Conservation (phyloP, 2,113 vertebrate species). For the Pogona vitticeps region DNA sequence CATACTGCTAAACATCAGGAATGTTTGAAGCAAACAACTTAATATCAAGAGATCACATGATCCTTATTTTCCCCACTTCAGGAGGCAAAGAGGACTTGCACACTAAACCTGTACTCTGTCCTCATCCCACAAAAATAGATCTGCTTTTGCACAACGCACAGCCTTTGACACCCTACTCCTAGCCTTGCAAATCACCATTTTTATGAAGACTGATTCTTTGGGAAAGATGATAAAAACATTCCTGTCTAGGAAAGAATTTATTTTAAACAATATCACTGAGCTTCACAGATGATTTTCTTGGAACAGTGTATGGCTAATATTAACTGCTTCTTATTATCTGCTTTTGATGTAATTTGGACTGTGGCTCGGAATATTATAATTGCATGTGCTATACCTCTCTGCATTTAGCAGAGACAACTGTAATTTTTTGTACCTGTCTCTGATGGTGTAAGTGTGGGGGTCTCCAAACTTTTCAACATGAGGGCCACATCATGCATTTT, state of each 20-base stretch:
- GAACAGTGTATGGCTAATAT: not conserved
- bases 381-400: not conserved
- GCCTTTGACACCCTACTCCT: not conserved
- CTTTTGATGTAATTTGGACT: too few relatives aligned
- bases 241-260: too few relatives aligned
- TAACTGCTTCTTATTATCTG: not conserved
- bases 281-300: not conserved
- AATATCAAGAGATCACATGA: not conserved
- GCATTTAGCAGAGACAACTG: not conserved
- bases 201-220: not conserved
- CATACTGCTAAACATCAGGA: not conserved
- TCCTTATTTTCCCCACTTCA: not conserved
- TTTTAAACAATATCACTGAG: too few relatives aligned
- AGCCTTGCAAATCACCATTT: not conserved
- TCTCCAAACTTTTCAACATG: too few relatives aligned
- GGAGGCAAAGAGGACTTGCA: not conserved
- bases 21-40: not conserved
- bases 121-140: not conserved
- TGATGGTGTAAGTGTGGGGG: too few relatives aligned
- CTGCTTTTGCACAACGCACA: not conserved
- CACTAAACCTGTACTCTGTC: not conserved
- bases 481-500: too few relatives aligned
- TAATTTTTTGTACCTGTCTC: not conserved
- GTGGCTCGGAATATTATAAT: not conserved
- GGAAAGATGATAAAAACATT: not conserved